Base-by-base conservation (phyloP, 2,797 vertebrate genomes). In the Manis pentadactyla region DNA sequence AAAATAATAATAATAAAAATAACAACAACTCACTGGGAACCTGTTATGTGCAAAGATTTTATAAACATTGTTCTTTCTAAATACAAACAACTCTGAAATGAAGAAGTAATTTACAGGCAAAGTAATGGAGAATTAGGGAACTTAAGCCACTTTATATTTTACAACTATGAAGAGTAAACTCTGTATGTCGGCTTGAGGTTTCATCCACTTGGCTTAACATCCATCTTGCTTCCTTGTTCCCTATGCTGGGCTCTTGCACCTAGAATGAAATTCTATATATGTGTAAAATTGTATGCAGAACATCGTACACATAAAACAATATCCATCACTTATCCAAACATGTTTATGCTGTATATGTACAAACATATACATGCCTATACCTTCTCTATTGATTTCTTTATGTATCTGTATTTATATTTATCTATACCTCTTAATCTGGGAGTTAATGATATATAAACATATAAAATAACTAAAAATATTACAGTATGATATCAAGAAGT, bases 1-100 rank as follows among this genome's bases (percentile, higher is more conserved):
- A 73, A 94, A 88, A 93, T 75, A 87, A 39, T 9, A 66, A 86
- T 51, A 74, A 95, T 68, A 85, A 74, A 88, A 90, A 93, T 74
- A 74, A 55, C 31, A 87, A 49, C 39, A 82, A 55, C 37, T 78
- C 59, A 82, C 55, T 37, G 39, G 86, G 29, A 97, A 57, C 37
- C 69, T 94, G 87, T 71, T 93, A 31, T 95, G 74, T 77, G 83
- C 68, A 42, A 73, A 21, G 53, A 79, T 25, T 92, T 93, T 63
- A 42, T 13, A n/a, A 86, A 82, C 7, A 21, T 21, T 79, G 31
- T 57, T 29, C 3, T 63, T 74, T 29, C 63, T 71, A 95, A 88
- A 73, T 78, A 84, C 27, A 93, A 46, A 87, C 18, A 79, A 17
- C 8, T 89, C n/a, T 68, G 49, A 19, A 66, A 39, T 39, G n/a